These are phyloP conservation scores for Teleogryllus occipitalis DNA, from an alignment of 1,140 invertebrate genomes.

Conservation along the genomic window DNA sequence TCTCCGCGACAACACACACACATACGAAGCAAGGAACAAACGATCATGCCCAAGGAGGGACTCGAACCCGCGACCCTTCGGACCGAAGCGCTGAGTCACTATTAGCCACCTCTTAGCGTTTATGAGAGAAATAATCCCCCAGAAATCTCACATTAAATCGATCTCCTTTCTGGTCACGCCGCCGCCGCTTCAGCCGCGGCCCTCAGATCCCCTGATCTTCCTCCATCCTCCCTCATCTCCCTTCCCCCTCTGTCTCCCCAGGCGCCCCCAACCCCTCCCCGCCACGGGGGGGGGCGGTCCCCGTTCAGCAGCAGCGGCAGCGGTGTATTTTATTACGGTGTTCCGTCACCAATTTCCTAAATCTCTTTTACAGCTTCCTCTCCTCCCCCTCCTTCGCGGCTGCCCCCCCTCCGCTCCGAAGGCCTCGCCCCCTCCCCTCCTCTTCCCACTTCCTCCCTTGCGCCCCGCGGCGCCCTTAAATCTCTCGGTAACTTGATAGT, in stretches of 20 bases:
- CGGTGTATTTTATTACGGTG: constrained; percentile 17
- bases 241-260: neutral
- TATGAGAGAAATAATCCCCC: no score
- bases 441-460: neutral
- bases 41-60: no score
- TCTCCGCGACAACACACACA: no score
- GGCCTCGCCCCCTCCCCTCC: neutral
- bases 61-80: no score
- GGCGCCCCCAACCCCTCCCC: no score
- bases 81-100: no score
- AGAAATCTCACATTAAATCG: no score
- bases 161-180: no score
- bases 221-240: neutral
- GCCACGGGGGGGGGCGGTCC: neutral
- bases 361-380: constrained; percentile 17
- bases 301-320: neutral
- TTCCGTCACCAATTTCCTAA: constrained; percentile 21
- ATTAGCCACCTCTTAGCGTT: no score
- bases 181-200: no score
- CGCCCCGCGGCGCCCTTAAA: neutral
- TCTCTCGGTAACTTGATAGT: neutral
- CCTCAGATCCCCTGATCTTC: no score
- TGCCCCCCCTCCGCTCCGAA: neutral
- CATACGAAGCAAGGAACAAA: no score
- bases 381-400: constrained; percentile 5